phyloP scores from a whole-genome alignment of 1,140 invertebrate species.

The Hypsibius dujardini region DNA sequence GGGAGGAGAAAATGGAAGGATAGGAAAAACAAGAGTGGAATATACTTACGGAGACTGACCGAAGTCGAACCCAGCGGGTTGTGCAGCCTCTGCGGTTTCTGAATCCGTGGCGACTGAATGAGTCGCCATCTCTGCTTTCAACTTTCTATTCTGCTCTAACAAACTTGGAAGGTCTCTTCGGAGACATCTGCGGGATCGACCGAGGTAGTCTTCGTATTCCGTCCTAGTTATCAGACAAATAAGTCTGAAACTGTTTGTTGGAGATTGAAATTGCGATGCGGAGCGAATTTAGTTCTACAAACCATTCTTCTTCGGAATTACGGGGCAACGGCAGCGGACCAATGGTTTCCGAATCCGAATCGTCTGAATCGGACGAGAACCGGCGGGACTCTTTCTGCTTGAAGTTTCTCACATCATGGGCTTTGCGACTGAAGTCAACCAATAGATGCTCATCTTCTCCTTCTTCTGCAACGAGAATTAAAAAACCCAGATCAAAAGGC shows the following conservation, averaged over 20 bases:
- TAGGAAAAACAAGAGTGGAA: neutral
- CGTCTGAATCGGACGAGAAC: no score
- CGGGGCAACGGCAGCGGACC: neutral
- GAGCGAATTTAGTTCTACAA: neutral
- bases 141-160: neutral
- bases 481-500: no score
- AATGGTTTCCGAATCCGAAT: neutral
- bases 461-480: neutral
- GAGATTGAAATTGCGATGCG: no score
- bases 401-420: neutral
- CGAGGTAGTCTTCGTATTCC: conserved; percentile 12
- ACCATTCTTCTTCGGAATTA: neutral
- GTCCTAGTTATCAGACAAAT: neutral
- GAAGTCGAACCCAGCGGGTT: conserved; percentile 3
- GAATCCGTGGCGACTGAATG: neutral
- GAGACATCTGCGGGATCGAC: conserved; percentile 14
- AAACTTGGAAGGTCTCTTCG: neutral
- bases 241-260: no score
- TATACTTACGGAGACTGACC: neutral
- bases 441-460: neutral
- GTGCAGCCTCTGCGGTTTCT: neutral
- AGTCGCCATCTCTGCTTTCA: neutral
- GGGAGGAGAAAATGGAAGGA: neutral
- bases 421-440: neutral
- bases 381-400: no score